Base-by-base conservation (phyloP, 2,113 vertebrate genomes). In the Corapipo altera region DNA sequence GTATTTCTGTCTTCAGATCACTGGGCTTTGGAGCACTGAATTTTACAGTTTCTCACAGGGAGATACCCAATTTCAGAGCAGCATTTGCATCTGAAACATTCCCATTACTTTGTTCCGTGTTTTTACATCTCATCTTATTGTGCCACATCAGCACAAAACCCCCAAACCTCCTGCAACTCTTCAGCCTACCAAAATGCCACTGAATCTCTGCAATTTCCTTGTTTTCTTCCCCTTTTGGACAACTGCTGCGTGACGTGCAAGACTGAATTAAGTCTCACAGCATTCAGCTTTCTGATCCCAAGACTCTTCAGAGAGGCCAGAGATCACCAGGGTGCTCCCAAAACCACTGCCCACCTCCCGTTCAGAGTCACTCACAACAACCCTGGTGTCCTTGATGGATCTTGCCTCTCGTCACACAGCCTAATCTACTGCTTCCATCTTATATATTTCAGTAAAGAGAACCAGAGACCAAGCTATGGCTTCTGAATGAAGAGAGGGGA, bases 241-340 rank as follows among this genome's bases (percentile, higher is more conserved):
- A 57, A 84, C 61, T 3, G 20, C 61, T 51, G 37, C 0, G 0
- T 52, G 59, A 82, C 0, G 0, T 18, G 37, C 49, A 72, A 88
- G 76, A 33, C 20, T 26, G 39, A 83, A 57, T 0, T 3, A 32
- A 67, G 57, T 33, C 44, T 49, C 1, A 0, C 32, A 54, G 49
- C 0, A 0, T n/a, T 84, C 43, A 21, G 37, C 28, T 64, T 59
- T 35, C 52, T 46, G 46, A 82, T 22, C 26, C n/a, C 39, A 79
- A 48, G 32, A 28, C 7, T 32, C 61, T 65, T 73, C 5, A 0
- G 22, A 28, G 59, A 57, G 43, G 46, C 6, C 55, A 70, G 51
- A 46, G 55, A 71, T 21, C 8, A 1, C 22, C 19, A 39, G 13
- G 39, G n/a, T 64, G 72, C 59, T 54, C 35, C 49, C 8, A 9